Evolutionary conservation across 2,888 invertebrate species (phyloP), one percentile per base, ranked within the genome.

Genomic region (Pogonocherus hispidulus): DNA sequence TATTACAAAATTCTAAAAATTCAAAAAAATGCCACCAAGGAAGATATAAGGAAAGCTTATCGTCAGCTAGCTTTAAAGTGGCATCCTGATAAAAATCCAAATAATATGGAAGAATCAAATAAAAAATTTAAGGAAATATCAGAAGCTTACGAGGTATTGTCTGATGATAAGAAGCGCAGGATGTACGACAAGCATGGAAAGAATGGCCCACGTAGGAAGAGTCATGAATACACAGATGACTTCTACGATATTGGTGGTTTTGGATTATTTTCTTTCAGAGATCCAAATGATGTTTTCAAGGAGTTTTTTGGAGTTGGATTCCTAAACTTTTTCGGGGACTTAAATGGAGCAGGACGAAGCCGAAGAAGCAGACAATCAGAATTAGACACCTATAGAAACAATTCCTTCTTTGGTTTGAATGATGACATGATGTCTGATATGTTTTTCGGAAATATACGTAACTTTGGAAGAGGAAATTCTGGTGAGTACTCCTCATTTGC

Each of bases 41-140:
- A 69, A 8, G 71, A 73, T 56, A 73, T 74, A 35, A 70, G 67
- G 65, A 72, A 69, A 22, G 74, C 74, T 0, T 74, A 74, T 22
- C 68, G 70, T 19, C 70, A 74, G 57, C 54, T 74, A 20, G 74
- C 74, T 2, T 35, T 74, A 32, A 70, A 72, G 63, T 74, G 72
- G 56, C 74, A 74, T 16, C 74, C 74, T 14, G 74, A 74, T 16
- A 74, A 74, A 35, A 74, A 74, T 59, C 74, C 74, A 8, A 66
- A 70, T 54, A 72, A 72, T 46, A 67, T 67, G 20, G 70, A 72
- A 46, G 67, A 67, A 20, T 62, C 67, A 1, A 67, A 57, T 27
- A 63, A 19, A 49, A 69, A 66, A 41, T 73, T 73, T 51, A 67
- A 66, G 46, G 73, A 73, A 27, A 73, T 73, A n/a, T 73, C 73